Base-by-base conservation (phyloP, 1,140 invertebrate genomes). In the Drosophila subpulchrella region DNA sequence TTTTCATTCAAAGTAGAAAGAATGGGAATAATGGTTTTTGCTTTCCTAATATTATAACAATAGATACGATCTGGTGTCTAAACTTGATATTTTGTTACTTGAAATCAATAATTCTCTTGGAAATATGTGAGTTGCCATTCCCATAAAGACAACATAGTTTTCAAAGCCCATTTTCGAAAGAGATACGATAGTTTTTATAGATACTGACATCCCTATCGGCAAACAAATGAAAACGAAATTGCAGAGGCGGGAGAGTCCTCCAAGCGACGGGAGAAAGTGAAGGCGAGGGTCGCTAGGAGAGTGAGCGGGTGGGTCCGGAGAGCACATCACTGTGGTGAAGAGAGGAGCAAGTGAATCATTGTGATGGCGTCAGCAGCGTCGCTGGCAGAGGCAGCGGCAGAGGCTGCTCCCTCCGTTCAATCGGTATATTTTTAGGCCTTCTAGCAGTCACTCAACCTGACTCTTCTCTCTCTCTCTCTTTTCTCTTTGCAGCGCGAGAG, bases 401-500 rank as follows among this genome's bases (percentile, higher is more conserved):
- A 30, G 62, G 2, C 20, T 20, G 20, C 20, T 20, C 20, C 20
- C 20, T 20, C 0, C 2, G 20, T 20, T 20, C 20, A 20, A 20
- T 30, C 38, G 38, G 46, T 88, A 54, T 88, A 83, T 86, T 88
- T 88, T 76, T 86, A 86, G 83, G 42, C 58, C 79, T 75, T 51
- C 10, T 15, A n/a, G 38, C 38, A 39, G 38, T 46, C 42, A 46
- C 42, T 46, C 42, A 46, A 20, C 42, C 10, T 62, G 56, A 67
- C 41, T 50, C 56, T 34, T 30, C 65, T 10, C 8, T 11, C 54
- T 51, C 17, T 20, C 20, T 24, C 20, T 47, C 15, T n/a, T n/a
- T n/a, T 51, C 34, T 46, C 2, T 39, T 81, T 71, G 66, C 62
- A 98, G 98, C 94, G 97, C 73, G 96, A 97, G 93, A 94, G 97